Percentiles rank a stretch among this genome's conserved stretches.
phyloP scores from a whole-genome alignment of 2,113 vertebrate species.

The Chaetodon trifascialis region DNA sequence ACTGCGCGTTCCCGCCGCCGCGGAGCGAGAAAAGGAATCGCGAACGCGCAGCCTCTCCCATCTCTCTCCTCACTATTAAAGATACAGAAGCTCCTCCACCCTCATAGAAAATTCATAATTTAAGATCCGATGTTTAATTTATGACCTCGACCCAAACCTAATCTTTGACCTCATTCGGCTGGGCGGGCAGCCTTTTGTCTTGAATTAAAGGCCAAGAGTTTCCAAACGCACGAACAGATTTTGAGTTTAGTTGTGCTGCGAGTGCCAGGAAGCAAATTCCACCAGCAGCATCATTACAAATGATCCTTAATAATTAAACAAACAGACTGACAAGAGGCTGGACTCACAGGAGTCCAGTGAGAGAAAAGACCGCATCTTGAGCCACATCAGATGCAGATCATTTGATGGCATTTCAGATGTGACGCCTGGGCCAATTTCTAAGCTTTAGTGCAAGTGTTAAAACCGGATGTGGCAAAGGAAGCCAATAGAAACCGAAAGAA shows the following conservation, averaged over 20 bases:
- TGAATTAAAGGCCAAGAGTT: conserved; percentile 21
- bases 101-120: conserved; percentile 79
- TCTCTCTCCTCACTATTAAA: conserved; percentile 82
- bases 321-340: neutral
- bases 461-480: neutral
- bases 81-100: conserved; percentile 71
- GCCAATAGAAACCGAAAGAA: neutral
- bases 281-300: neutral
- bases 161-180: conserved; percentile 75
- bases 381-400: neutral
- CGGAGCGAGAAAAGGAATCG: conserved; percentile 63
- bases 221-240: conserved; percentile 10
- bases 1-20: conserved; percentile 80
- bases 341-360: neutral
- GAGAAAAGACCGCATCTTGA: neutral
- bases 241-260: neutral
- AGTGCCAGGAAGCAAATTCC: neutral
- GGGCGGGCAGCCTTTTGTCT: conserved; percentile 36
- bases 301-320: neutral
- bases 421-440: neutral
- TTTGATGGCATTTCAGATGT: conserved; percentile 5
- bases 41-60: conserved; percentile 88
- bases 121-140: conserved; percentile 76
- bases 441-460: neutral
- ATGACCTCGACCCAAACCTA: conserved; percentile 49